Percentiles rank a stretch among this genome's conserved stretches.
Evolutionary conservation across 2,888 invertebrate species (phyloP).

Genomic region (Lordiphosa andalusiaca): DNA sequence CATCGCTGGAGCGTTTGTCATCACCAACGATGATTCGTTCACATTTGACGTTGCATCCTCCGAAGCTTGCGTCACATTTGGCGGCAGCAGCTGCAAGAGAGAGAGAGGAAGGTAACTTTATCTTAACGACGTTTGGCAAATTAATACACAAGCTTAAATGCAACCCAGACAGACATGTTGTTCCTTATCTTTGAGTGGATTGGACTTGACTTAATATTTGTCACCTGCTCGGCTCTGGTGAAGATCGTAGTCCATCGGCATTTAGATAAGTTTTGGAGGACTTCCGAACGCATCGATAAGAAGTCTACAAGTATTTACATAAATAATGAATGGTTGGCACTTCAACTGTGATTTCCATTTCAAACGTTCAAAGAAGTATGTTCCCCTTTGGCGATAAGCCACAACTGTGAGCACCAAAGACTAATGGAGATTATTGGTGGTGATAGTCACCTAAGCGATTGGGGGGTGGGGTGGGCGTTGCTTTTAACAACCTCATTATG

Average conservation of each 20-base stretch:
- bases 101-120: constrained; percentile 13
- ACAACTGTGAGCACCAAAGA: no score
- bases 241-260: no score
- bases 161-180: constrained; percentile 4
- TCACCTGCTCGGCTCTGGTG: constrained; percentile 26
- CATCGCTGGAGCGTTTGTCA: constrained; percentile 69
- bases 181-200: constrained; percentile 29
- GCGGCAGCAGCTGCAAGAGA: constrained; percentile 69
- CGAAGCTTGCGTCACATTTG: constrained; percentile 64
- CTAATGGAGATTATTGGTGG: no score
- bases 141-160: constrained; percentile 22
- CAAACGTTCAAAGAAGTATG: constrained; percentile 16
- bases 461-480: no score
- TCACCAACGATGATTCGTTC: constrained; percentile 58
- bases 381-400: no score
- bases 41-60: constrained; percentile 64
- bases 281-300: constrained; percentile 2
- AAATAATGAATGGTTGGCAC: constrained; percentile 70
- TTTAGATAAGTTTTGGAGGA: constrained; percentile 11
- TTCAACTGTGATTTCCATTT: constrained; percentile 50
- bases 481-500: no score
- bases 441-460: no score
- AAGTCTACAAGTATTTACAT: constrained; percentile 49
- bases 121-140: constrained; percentile 1
- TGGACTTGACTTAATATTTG: constrained; percentile 41